phyloP scores from a whole-genome alignment of 1,140 invertebrate species.

The Monomorium pharaonis region DNA sequence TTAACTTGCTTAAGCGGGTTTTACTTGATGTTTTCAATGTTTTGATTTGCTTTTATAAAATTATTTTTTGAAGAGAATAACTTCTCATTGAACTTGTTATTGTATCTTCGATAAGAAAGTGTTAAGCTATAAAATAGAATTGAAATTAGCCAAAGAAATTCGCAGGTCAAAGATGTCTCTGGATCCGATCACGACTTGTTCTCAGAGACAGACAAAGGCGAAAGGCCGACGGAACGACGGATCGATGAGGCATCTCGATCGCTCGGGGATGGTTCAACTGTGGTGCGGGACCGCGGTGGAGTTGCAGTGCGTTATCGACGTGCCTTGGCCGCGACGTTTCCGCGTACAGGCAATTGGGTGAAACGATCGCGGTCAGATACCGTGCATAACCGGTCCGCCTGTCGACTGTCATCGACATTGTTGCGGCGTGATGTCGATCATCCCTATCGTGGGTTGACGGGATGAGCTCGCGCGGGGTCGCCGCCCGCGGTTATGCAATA shows the following conservation, averaged over 20 bases:
- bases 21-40: too few relatives aligned
- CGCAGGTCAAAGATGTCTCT: neutral
- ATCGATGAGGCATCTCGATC: conserved; percentile 44
- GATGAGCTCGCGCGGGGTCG: neutral
- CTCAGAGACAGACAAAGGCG: neutral
- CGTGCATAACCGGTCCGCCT: conserved; percentile 37
- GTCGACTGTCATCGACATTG: conserved; percentile 56
- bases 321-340: conserved; percentile 8
- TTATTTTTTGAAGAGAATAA: too few relatives aligned
- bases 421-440: conserved; percentile 34
- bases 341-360: conserved; percentile 33
- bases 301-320: conserved; percentile 35
- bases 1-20: too few relatives aligned
- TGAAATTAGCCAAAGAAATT: neutral
- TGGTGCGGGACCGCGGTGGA: neutral
- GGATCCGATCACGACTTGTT: neutral
- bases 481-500: conserved; percentile 10
- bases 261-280: neutral
- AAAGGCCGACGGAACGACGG: neutral
- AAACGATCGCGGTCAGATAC: conserved; percentile 56
- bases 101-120: neutral
- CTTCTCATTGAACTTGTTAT: neutral
- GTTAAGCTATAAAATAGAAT: neutral
- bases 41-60: too few relatives aligned
- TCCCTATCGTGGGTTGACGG: neutral